These are phyloP conservation scores for Oxystoma pomonae DNA, from an alignment of 2,888 invertebrate genomes.

Conservation along the genomic window DNA sequence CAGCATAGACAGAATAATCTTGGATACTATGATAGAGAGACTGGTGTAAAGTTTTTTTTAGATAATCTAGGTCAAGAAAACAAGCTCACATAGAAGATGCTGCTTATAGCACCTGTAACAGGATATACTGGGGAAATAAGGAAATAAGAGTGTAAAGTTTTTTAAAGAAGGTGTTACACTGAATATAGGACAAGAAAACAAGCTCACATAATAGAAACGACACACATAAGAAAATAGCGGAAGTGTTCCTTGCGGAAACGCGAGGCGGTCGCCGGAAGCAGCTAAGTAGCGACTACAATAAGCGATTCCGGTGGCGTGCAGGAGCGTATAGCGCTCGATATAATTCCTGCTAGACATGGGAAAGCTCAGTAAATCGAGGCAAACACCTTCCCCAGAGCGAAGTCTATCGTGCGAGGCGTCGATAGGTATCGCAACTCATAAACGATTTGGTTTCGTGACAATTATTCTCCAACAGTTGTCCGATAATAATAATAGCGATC, in stretches of 20 bases:
- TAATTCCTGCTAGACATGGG: slow-evolving; percentile 36
- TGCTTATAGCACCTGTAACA: too few species aligned
- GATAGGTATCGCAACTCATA: background rate
- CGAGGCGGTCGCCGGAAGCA: slow-evolving; percentile 46
- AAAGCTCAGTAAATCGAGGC: slow-evolving; percentile 34
- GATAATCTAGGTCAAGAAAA: too few species aligned
- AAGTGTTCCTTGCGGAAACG: slow-evolving; percentile 46
- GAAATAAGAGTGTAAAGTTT: too few species aligned
- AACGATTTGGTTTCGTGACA: background rate
- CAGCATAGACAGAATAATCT: too few species aligned
- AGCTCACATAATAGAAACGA: background rate
- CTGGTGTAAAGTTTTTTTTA: too few species aligned
- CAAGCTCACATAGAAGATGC: too few species aligned
- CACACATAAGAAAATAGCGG: slow-evolving; percentile 44
- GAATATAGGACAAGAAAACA: background rate
- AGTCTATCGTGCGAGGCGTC: background rate
- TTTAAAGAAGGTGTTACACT: background rate
- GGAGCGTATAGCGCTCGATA: slow-evolving; percentile 29
- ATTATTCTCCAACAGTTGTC: background rate
- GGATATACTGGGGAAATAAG: too few species aligned
- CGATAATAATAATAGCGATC: background rate
- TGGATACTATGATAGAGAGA: too few species aligned
- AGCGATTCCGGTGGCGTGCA: slow-evolving; percentile 48
- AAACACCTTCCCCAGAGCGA: slow-evolving; percentile 26
- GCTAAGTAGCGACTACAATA: slow-evolving; percentile 49